Percentiles rank a stretch among this genome's conserved stretches.
Conservation (phyloP, 2,888 invertebrate species). For the Xylota segnis region DNA sequence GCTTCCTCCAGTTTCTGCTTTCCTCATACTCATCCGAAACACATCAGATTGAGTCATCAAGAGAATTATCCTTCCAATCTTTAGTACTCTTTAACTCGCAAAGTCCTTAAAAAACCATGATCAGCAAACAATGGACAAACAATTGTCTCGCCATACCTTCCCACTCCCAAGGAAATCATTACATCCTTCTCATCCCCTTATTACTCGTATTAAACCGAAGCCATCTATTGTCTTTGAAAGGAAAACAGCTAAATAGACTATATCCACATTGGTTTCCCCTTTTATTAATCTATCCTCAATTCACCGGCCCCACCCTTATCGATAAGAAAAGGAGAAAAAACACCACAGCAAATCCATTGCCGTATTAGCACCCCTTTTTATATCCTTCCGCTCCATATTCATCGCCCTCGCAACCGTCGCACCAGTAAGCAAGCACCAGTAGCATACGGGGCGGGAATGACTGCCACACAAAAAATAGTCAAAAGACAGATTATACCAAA, state of each 20-base stretch:
- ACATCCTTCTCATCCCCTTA: slow-evolving; percentile 27
- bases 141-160: slow-evolving; percentile 26
- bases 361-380: slow-evolving; percentile 72
- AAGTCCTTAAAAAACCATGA: slow-evolving; percentile 33
- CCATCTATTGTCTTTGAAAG: slow-evolving; percentile 59
- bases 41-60: slow-evolving; percentile 55
- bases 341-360: slow-evolving; percentile 53
- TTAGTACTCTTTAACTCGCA: slow-evolving; percentile 5
- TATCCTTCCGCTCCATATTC: slow-evolving; percentile 57
- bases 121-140: slow-evolving; percentile 26
- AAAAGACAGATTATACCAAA: slow-evolving; percentile 66
- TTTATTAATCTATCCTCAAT: slow-evolving; percentile 48
- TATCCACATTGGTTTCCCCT: slow-evolving; percentile 39
- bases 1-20: neutral
- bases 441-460: slow-evolving; percentile 19
- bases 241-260: slow-evolving; percentile 55
- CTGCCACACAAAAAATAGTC: slow-evolving; percentile 40
- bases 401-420: neutral
- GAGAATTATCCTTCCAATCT: slow-evolving; percentile 14
- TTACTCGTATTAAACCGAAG: slow-evolving; percentile 37
- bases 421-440: too few species aligned
- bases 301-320: slow-evolving; percentile 4
- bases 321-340: slow-evolving; percentile 4
- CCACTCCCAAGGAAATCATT: slow-evolving; percentile 25
- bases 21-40: neutral